Evolutionary conservation across 2,797 vertebrate genomes (phyloP).

Genomic region (Mustela erminea): DNA sequence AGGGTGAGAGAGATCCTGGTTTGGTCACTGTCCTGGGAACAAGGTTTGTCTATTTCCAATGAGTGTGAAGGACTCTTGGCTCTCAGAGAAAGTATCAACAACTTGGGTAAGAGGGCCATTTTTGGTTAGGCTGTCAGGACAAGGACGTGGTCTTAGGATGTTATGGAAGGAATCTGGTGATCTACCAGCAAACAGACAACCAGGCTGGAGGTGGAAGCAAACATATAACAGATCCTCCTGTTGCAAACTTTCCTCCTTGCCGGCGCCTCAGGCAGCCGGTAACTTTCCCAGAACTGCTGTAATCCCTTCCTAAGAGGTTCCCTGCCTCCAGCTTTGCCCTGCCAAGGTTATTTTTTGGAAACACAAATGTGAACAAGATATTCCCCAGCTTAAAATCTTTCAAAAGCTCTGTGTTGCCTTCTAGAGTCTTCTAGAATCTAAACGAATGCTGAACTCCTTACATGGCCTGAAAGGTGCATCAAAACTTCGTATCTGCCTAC

Average conservation of each 20-base stretch:
- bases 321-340: neutral
- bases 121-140: neutral
- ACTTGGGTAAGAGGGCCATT: neutral
- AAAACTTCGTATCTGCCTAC: neutral
- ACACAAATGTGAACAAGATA: neutral
- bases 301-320: neutral
- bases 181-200: neutral
- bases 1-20: neutral
- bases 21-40: neutral
- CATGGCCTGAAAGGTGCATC: neutral
- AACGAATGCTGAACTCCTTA: neutral
- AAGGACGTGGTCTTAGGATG: neutral
- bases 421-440: slow-evolving; percentile 8
- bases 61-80: neutral
- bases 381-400: neutral
- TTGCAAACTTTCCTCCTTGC: neutral
- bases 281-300: neutral
- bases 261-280: neutral
- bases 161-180: neutral
- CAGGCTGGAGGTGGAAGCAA: no score
- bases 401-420: neutral
- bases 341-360: neutral
- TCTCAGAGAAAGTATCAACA: neutral
- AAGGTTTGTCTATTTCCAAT: neutral
- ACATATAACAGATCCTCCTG: neutral